Evolutionary conservation across 2,888 invertebrate genomes (phyloP).

Genomic region (Phania funesta): DNA sequence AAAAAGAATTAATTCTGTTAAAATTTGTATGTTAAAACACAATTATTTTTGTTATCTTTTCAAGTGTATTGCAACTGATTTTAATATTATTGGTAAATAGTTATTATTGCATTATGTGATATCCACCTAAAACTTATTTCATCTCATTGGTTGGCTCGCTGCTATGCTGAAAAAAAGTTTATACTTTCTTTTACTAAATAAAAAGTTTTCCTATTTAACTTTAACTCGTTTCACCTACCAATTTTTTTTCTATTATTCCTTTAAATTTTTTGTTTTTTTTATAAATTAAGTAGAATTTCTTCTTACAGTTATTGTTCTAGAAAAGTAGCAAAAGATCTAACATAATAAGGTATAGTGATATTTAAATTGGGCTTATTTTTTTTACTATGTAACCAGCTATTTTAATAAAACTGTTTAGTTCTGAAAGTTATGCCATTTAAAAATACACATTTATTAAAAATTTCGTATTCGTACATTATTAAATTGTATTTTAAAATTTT

Average conservation of each 20-base stretch:
- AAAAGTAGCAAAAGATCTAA: background rate
- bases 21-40: background rate
- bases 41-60: background rate
- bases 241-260: background rate
- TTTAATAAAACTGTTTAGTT: too few relatives aligned
- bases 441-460: background rate
- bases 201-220: background rate
- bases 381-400: too few relatives aligned
- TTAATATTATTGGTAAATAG: background rate
- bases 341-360: background rate
- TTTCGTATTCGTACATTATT: conserved; percentile 15
- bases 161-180: background rate
- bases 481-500: conserved; percentile 63
- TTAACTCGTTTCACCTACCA: too few relatives aligned
- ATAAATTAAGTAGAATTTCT: background rate
- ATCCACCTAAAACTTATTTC: background rate
- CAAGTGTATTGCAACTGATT: background rate
- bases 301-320: background rate
- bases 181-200: background rate
- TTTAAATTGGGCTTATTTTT: background rate
- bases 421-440: too few relatives aligned
- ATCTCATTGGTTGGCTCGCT: background rate
- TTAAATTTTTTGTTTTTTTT: background rate
- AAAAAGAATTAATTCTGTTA: background rate
- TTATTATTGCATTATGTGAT: too few relatives aligned